These are phyloP conservation scores for Sebastes steindachneri DNA, from an alignment of 2,797 vertebrate species.

Conservation along the genomic window DNA sequence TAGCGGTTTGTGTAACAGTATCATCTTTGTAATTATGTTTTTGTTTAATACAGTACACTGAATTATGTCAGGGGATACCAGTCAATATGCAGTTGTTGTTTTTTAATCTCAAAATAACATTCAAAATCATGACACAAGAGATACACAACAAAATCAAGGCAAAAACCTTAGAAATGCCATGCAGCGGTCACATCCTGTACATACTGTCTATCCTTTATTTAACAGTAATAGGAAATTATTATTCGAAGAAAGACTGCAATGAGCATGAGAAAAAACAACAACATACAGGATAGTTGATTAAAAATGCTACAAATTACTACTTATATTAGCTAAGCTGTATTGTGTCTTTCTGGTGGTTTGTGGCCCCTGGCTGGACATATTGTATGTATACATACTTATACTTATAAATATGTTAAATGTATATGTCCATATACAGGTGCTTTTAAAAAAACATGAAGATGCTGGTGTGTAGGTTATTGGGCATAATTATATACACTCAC, in stretches of 20 bases:
- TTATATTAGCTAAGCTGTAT: too few relatives aligned
- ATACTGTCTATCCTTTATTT: neutral
- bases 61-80: neutral
- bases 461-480: neutral
- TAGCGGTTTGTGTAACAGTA: neutral
- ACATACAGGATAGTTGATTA: neutral
- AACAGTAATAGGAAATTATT: neutral
- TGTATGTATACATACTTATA: neutral
- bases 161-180: neutral
- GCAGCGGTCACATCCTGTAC: neutral
- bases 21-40: neutral
- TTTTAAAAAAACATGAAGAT: neutral
- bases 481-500: neutral
- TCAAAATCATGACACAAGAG: neutral
- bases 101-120: neutral
- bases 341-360: neutral
- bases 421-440: neutral
- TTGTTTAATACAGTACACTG: neutral
- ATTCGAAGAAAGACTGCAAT: neutral
- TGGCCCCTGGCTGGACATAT: neutral
- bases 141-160: neutral
- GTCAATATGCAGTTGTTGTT: neutral
- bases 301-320: too few relatives aligned
- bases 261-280: neutral
- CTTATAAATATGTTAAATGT: too few relatives aligned